These are phyloP conservation scores for Leucopsar rothschildi DNA, from an alignment of 2,113 vertebrate species.

Conservation along the genomic window DNA sequence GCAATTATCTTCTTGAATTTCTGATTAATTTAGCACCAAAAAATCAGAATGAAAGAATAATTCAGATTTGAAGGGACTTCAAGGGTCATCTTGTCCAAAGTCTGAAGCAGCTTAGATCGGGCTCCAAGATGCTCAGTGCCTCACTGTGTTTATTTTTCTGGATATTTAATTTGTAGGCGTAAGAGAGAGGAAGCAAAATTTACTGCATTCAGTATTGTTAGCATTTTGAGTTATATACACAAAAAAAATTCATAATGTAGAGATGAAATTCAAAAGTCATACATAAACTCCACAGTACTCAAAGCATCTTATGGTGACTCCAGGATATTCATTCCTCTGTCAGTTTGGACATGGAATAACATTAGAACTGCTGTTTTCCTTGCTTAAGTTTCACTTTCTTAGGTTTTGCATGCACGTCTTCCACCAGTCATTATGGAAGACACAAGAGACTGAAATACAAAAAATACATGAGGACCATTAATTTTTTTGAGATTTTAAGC, in stretches of 20 bases:
- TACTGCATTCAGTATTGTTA: not conserved
- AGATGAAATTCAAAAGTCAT: not conserved
- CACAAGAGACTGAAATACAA: not conserved
- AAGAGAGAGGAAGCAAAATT: not conserved
- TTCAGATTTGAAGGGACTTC: not conserved
- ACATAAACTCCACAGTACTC: not conserved
- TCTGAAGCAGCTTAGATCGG: not conserved
- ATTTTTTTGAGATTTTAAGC: not conserved
- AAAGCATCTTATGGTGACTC: not conserved
- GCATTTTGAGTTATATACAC: not conserved
- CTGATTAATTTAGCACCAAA: not conserved
- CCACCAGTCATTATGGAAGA: not conserved
- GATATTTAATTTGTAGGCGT: not conserved
- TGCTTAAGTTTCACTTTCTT: not conserved
- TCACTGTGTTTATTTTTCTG: not conserved
- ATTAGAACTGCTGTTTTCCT: not conserved
- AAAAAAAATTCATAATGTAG: not conserved
- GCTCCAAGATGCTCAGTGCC: not conserved
- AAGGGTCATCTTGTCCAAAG: not conserved
- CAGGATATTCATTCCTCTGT: not conserved
- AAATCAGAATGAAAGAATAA: not conserved
- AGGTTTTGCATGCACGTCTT: not conserved
- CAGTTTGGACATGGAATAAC: not conserved
- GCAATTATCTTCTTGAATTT: not conserved
- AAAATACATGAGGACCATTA: not conserved